These are phyloP conservation scores for Helostoma temminkii DNA, from an alignment of 2,797 vertebrate species.

Conservation along the genomic window DNA sequence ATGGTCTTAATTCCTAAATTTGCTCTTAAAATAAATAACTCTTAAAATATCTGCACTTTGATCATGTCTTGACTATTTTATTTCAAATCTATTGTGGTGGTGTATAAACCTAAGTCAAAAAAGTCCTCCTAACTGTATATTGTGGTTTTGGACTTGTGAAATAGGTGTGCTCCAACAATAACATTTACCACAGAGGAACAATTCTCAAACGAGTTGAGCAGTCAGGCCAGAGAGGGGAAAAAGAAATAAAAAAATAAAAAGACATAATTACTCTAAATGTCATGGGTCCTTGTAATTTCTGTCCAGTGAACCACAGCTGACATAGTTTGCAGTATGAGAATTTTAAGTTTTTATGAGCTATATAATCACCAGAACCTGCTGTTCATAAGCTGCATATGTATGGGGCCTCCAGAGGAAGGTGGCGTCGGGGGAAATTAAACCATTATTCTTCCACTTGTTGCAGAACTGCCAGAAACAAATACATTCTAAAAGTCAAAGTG, in stretches of 20 bases:
- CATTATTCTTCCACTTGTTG: constrained; percentile 58
- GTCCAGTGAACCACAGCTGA: constrained; percentile 34
- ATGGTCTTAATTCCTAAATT: too few species aligned
- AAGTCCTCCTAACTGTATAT: too few species aligned
- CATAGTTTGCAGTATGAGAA: constrained; percentile 25
- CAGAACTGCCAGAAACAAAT: constrained; percentile 46
- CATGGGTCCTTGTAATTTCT: constrained; percentile 14
- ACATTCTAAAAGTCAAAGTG: constrained; percentile 56
- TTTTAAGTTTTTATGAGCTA: constrained; percentile 55
- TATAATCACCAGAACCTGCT: constrained; percentile 12
- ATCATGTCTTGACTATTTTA: too few species aligned
- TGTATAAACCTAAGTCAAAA: too few species aligned
- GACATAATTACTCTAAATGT: constrained; percentile 38
- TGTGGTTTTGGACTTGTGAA: neutral
- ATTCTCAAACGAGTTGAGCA: neutral
- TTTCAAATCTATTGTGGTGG: too few species aligned
- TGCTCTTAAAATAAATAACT: too few species aligned
- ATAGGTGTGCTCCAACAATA: neutral
- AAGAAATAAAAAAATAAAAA: neutral
- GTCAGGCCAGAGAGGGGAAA: too few species aligned
- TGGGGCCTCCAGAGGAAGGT: constrained; percentile 21
- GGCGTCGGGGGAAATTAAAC: constrained; percentile 32
- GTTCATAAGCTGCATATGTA: constrained; percentile 44
- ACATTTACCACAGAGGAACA: neutral
- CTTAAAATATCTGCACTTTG: too few species aligned